Conservation (phyloP, 2,797 vertebrate species). For the Threskiornis aethiopicus region DNA sequence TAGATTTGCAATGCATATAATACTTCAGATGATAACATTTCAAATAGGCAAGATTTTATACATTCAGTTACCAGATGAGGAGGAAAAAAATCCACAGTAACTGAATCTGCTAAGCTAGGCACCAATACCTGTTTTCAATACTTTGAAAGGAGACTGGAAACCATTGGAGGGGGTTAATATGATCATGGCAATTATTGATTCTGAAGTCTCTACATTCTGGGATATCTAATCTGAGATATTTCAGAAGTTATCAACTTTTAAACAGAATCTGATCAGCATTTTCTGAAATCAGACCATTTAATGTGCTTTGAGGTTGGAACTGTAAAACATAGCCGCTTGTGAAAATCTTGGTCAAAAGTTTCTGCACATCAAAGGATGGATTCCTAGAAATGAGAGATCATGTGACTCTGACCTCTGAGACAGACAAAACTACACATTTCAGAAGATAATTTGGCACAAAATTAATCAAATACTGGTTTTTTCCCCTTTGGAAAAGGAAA, state of each 20-base stretch:
- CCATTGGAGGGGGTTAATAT: neutral
- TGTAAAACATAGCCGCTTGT: neutral
- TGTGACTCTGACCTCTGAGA: neutral
- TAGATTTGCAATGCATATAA: neutral
- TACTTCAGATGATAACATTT: neutral
- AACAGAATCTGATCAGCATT: neutral
- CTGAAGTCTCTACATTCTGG: neutral
- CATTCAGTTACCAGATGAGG: neutral
- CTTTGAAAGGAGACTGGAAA: neutral
- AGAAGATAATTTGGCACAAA: neutral
- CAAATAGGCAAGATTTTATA: neutral
- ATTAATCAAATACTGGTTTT: neutral
- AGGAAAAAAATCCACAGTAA: neutral
- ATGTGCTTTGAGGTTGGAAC: neutral
- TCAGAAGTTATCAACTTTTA: neutral
- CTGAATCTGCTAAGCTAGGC: neutral
- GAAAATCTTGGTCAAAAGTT: neutral
- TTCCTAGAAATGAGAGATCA: neutral
- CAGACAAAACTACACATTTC: neutral
- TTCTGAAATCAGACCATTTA: neutral
- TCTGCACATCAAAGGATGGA: neutral
- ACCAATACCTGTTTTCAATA: neutral
- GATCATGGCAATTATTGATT: neutral
- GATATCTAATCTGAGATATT: neutral
- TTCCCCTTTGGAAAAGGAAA: neutral